These are phyloP conservation scores for Lepilemur ruficaudatus DNA, from an alignment of 2,797 vertebrate genomes.

Conservation along the genomic window DNA sequence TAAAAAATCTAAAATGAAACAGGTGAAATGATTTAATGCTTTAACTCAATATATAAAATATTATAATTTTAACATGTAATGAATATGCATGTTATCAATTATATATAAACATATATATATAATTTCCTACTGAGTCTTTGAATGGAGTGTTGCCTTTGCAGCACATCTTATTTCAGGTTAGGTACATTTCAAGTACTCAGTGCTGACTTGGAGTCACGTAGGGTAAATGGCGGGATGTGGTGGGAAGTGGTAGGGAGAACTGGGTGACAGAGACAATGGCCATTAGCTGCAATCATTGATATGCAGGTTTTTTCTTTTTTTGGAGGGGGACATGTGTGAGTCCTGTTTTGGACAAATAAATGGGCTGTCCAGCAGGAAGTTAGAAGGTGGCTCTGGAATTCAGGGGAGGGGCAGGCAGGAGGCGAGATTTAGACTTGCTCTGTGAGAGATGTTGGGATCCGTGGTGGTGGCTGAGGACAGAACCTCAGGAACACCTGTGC, in stretches of 20 bases:
- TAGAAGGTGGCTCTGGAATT: not conserved
- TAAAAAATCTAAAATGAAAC: not conserved
- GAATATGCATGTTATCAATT: not conserved
- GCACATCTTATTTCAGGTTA: not conserved
- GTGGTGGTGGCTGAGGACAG: not conserved
- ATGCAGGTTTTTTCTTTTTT: not conserved
- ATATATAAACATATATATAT: not conserved
- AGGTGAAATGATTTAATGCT: constrained; percentile 16
- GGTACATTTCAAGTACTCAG: not conserved
- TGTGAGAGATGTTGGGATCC: not conserved
- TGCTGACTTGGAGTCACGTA: not conserved
- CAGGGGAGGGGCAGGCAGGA: not conserved
- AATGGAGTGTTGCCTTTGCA: not conserved
- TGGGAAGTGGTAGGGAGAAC: not conserved
- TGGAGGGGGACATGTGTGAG: not conserved
- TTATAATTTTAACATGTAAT: not conserved
- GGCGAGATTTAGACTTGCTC: not conserved
- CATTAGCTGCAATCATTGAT: not conserved
- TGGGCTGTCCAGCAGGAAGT: not conserved
- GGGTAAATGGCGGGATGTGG: not conserved
- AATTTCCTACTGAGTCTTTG: not conserved
- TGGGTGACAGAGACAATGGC: not conserved
- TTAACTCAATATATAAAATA: not conserved
- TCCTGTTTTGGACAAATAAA: not conserved
- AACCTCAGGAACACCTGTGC: not conserved